Percentiles rank a stretch among this genome's conserved stretches.
phyloP scores from a whole-genome alignment of 2,113 vertebrate species.

The Okapia johnstoni region DNA sequence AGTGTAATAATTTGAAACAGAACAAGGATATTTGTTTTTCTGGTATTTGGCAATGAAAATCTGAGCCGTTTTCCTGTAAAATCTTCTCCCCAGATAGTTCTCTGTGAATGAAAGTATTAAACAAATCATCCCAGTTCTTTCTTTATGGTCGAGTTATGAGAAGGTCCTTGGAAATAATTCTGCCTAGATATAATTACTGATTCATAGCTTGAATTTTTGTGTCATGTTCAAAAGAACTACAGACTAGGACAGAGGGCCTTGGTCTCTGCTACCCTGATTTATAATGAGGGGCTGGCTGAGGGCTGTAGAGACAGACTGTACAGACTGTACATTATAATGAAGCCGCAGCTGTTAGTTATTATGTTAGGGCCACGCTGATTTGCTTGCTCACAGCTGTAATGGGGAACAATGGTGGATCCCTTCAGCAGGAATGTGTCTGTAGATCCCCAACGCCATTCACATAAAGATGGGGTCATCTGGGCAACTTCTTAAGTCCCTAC shows the following conservation, averaged over 20 bases:
- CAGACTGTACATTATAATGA: background rate
- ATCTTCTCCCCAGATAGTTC: background rate
- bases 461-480: background rate
- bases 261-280: background rate
- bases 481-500: background rate
- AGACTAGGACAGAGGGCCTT: background rate
- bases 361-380: background rate
- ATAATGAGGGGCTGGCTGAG: background rate
- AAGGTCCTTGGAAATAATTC: slow-evolving; percentile 19
- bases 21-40: slow-evolving; percentile 44
- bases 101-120: slow-evolving; percentile 10
- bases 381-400: background rate
- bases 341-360: background rate
- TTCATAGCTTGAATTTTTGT: slow-evolving; percentile 24
- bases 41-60: background rate
- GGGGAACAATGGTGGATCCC: background rate
- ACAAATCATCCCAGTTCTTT: slow-evolving; percentile 14
- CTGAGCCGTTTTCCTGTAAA: slow-evolving; percentile 30
- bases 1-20: background rate
- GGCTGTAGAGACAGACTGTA: background rate
- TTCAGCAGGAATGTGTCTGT: background rate
- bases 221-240: background rate
- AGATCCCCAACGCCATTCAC: background rate
- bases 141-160: slow-evolving; percentile 13
- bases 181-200: slow-evolving; percentile 2